Percentiles rank a stretch among this genome's conserved stretches.
phyloP scores from a whole-genome alignment of 2,888 invertebrate genomes.

The Trisateles emortualis region DNA sequence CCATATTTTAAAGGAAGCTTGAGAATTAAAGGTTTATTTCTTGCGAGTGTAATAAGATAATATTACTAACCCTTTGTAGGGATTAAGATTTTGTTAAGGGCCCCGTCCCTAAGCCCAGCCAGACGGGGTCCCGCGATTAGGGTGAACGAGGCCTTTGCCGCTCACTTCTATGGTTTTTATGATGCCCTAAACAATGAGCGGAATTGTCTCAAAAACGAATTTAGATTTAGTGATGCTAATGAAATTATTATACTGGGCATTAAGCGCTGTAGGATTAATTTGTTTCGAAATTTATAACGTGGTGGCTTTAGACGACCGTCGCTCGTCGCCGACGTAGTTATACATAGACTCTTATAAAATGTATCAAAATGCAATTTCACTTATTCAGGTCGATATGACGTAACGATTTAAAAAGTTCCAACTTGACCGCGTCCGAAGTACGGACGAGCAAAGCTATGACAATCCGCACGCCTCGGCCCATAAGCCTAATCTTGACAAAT shows the following conservation, averaged over 20 bases:
- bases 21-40: slow-evolving; percentile 81
- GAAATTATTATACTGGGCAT: slow-evolving; percentile 44
- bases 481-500: slow-evolving; percentile 85
- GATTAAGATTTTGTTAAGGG: slow-evolving; percentile 87
- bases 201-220: slow-evolving; percentile 49
- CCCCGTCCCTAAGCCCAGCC: slow-evolving; percentile 73
- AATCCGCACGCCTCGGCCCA: slow-evolving; percentile 56
- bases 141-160: slow-evolving; percentile 63
- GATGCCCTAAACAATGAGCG: slow-evolving; percentile 64
- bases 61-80: slow-evolving; percentile 85
- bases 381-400: slow-evolving; percentile 13
- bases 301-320: slow-evolving; percentile 6
- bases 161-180: slow-evolving; percentile 82
- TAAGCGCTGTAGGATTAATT: slow-evolving; percentile 22
- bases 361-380: background rate
- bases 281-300: slow-evolving; percentile 28
- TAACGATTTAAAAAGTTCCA: slow-evolving; percentile 34
- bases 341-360: background rate
- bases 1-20: slow-evolving; percentile 71
- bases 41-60: slow-evolving; percentile 84
- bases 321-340: too few species aligned
- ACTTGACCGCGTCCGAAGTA: slow-evolving; percentile 32
- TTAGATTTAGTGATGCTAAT: slow-evolving; percentile 46
- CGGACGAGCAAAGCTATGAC: slow-evolving; percentile 28
- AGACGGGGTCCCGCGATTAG: slow-evolving; percentile 74